Evolutionary conservation across 1,140 invertebrate species (phyloP), one percentile per base, ranked within the genome.

Genomic region (Ceratoteleas bidentatus): DNA sequence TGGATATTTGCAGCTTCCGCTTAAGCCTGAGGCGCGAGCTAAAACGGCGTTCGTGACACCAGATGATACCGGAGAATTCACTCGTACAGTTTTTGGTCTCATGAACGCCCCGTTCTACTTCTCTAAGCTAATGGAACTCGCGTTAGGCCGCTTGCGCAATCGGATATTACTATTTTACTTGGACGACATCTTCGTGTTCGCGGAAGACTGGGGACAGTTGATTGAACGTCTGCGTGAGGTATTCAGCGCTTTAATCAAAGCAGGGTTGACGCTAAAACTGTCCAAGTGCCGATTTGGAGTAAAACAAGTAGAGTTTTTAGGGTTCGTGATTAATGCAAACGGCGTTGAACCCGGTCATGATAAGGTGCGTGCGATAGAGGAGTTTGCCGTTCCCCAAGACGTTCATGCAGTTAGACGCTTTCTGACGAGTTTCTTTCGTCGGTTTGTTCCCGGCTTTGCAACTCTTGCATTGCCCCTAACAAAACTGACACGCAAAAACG

Each of bases 41-140:
- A n/a, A 49, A 13, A 49, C 45, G 6, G 45, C 13, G 13, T 49
- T 49, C n/a, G 13, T 49, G 6, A 49, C 45, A 14, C 45, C 45
- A 14, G 13, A 49, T 13, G 11, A 6, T 14, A 49, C 45, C 2
- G 45, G 45, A n/a, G 45, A 49, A 14, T 49, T 49, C 14, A 49
- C 4, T n/a, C 10, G 45, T 1, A 14, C 45, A 1, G 45, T 49
- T 14, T 49, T 49, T 49, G 45, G 45, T 6, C 10, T 49, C 1
- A 49, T 49, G 45, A 49, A 49, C 13, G 45, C 45, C 3, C 45
- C 45, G 6, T 49, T 49, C 14, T 49, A 49, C 13, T 49, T 49
- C 6, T 49, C 10, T 3, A 49, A 49, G 45, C n/a, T n/a, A n/a
- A n/a, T 6, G 13, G 45, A 49, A 13, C 6, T 14, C 10, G 45